Evolutionary conservation across 2,797 vertebrate genomes (phyloP).

Genomic region (Sebastes nivosus): DNA sequence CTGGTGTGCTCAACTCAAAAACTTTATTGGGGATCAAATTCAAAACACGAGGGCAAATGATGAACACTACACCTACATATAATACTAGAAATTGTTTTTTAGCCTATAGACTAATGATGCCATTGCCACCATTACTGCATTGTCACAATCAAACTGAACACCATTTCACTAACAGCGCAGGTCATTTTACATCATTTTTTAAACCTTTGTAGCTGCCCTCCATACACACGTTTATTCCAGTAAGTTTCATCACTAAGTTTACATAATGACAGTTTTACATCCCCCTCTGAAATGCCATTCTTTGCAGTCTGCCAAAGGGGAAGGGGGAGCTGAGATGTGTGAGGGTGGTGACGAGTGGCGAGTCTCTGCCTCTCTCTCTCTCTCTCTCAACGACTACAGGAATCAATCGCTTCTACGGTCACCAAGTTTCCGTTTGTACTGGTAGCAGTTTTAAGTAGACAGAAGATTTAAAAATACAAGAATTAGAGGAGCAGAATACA

Average conservation of each 20-base stretch:
- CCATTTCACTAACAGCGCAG: not conserved
- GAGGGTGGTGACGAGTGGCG: not conserved
- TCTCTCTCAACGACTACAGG: not conserved
- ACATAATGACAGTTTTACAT: constrained; percentile 16
- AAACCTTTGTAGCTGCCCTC: not conserved
- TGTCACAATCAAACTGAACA: not conserved
- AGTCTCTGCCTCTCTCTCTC: not conserved
- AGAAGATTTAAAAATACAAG: not conserved
- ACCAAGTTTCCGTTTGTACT: not conserved
- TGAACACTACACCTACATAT: too few species aligned
- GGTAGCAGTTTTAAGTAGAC: not conserved
- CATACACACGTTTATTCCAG: not conserved
- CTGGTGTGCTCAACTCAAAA: too few species aligned
- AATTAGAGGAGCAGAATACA: not conserved
- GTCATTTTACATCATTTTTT: not conserved
- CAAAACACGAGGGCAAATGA: too few species aligned
- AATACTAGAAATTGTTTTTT: not conserved
- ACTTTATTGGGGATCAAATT: too few species aligned
- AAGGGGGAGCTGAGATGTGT: not conserved
- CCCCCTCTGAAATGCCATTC: constrained; percentile 9
- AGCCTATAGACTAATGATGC: not conserved
- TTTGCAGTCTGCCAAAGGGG: not conserved
- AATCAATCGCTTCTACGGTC: not conserved
- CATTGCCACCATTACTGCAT: not conserved
- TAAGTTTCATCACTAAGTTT: not conserved